Base-by-base conservation (phyloP, 2,888 invertebrate genomes). In the Deilephila porcellus region DNA sequence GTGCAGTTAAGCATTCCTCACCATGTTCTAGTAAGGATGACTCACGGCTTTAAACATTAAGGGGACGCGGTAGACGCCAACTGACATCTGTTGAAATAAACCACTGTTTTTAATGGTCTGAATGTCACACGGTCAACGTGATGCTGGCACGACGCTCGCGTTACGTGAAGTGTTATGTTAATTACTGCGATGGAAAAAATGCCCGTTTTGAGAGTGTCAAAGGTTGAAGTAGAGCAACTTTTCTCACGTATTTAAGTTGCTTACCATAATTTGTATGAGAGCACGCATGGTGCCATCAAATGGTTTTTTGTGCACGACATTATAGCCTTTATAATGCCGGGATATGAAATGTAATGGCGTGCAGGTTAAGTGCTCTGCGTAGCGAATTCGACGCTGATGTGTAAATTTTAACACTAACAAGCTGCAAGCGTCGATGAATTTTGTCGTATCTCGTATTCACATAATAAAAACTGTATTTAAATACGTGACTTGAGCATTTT, bases 61-160 rank as follows among this genome's bases (percentile, higher is more conserved):
- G 71, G 62, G 62, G 56, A 53, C 62, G 37, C 62, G 70, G 73
- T 71, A 71, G 71, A 56, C 59, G 64, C 59, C 37, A 34, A 67
- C 72, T 73, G 72, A 73, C 73, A 73, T 73, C 62, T 78, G 78
- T 79, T 71, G 74, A 77, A 80, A 78, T 78, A 83, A 86, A 85
- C 81, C 84, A 87, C 86, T 82, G 88, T 87, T 89, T 37, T 86
- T 85, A 90, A 90, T 86, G 87, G 88, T 91, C 89, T 85, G 91
- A 90, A 90, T 83, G 78, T 79, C 78, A 75, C 80, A 72, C 79
- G 78, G 82, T 77, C 81, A 84, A 81, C 81, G 63, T 79, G 79
- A 81, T 80, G 75, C 76, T 78, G 80, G 79, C 82, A 77, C 75
- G 78, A 45, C 37, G 37, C 77, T 76, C 71, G 75, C 73, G 78